Base-by-base conservation (phyloP, 1,140 invertebrate genomes). In the Agrypnia vestita region DNA sequence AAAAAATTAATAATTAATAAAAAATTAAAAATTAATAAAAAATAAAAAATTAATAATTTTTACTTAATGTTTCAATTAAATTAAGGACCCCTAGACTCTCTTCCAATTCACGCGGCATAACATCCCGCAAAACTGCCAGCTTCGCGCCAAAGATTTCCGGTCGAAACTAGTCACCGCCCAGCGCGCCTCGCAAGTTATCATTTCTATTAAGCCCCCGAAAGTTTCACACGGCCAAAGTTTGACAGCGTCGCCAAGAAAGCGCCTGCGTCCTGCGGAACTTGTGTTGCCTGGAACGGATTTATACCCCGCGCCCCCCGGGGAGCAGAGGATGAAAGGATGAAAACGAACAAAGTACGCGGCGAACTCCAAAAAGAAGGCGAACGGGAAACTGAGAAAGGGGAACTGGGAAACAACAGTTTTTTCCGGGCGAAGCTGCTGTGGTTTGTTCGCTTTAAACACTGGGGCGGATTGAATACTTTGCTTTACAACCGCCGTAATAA, bases 181-280 rank as follows among this genome's bases (percentile, higher is more conserved):
- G 25, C 25, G 25, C 25, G 25, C 25, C 25, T 35, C 25, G 25
- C 25, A 35, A 35, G 25, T 35, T 35, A 35, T 35, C 25, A 59
- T 56, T 17, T 7, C 15, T 59, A 59, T 59, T 19, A 59, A 59
- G 55, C 55, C 55, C 15, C 15, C 55, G 10, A 8, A 59, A 59
- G 55, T 59, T 59, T 59, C 55, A 21, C 55, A 59, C 55, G 55
- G n/a, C 55, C 15, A 59, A 59, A 59, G 17, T 59, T 59, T 59
- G 55, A 21, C 55, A 21, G 17, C 55, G 55, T n/a, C 8, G 55
- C 55, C 55, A 59, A 59, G 55, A 59, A 59, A 59, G 21, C 55
- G 17, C 55, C 51, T 6, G 15, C 55, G 55, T 59, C 55, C 55
- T 59, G 55, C 17, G 55, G 55, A 59, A 59, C 55, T 59, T 15